Percentiles rank a stretch among this genome's conserved stretches.
phyloP scores from a whole-genome alignment of 2,797 vertebrate species.

The Muscicapa striata region DNA sequence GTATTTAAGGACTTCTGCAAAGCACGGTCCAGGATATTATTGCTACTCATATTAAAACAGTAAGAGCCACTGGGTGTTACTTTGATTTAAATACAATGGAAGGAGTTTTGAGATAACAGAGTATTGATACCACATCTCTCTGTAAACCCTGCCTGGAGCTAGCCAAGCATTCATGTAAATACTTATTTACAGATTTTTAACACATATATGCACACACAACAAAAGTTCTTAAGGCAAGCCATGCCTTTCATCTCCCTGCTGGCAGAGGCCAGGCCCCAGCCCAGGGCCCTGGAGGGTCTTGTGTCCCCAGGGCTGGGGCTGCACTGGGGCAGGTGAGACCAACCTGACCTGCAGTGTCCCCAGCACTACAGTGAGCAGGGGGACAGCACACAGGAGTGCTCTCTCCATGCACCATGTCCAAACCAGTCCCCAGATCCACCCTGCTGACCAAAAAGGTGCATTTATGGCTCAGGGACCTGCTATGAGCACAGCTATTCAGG shows the following conservation, averaged over 20 bases:
- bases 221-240: background rate
- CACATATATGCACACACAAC: background rate
- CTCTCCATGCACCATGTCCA: rapidly evolving
- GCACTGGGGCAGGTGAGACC: background rate
- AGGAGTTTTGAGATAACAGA: background rate
- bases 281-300: rapidly evolving
- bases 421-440: rapidly evolving
- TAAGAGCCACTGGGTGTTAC: background rate
- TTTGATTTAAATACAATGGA: background rate
- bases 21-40: background rate
- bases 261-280: rapidly evolving
- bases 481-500: background rate
- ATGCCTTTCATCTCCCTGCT: background rate
- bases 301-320: background rate
- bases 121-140: background rate
- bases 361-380: rapidly evolving
- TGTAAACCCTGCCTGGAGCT: background rate
- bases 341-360: rapidly evolving
- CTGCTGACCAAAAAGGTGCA: background rate
- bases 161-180: background rate
- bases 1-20: background rate
- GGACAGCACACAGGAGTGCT: no score
- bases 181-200: background rate
- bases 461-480: background rate
- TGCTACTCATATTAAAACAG: background rate